A percentile compares a stretch with the other conserved stretches of the same genome.
These are phyloP conservation scores for Muschampia plurimacula DNA, from an alignment of 2,888 invertebrate species.

Conservation along the genomic window DNA sequence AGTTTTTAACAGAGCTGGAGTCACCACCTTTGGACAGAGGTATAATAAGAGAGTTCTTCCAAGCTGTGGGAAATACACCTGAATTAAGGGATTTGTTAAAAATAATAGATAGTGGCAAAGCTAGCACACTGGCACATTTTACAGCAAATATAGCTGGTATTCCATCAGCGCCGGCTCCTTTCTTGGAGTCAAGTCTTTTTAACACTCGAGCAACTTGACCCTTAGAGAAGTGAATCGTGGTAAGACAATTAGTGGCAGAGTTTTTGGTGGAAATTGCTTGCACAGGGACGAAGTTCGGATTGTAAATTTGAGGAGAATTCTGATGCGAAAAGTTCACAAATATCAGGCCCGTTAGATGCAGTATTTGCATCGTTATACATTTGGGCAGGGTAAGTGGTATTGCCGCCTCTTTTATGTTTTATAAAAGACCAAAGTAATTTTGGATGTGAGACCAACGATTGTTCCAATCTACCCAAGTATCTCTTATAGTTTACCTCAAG, in stretches of 20 bases:
- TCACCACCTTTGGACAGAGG: conserved; percentile 14
- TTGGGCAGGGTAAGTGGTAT: conserved; percentile 4
- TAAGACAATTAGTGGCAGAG: background rate
- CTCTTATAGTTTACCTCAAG: conserved; percentile 2
- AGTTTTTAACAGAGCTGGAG: conserved; percentile 7
- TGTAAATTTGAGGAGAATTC: conserved; percentile 7
- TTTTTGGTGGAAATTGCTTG: background rate
- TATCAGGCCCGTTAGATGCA: conserved; percentile 1
- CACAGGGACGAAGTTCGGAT: background rate
- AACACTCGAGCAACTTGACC: conserved; percentile 10
- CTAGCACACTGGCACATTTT: conserved; percentile 27
- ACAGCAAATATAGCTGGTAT: conserved; percentile 34
- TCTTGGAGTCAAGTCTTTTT: conserved; percentile 35
- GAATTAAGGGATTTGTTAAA: conserved; percentile 25
- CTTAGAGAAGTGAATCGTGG: background rate
- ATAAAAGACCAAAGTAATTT: conserved; percentile 23
- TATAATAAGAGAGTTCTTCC: conserved; percentile 6
- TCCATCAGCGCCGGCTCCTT: conserved; percentile 33
- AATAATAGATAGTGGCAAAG: conserved; percentile 23
- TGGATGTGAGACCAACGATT: conserved; percentile 9
- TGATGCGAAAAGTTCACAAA: conserved; percentile 20
- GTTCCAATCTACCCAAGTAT: conserved; percentile 9
- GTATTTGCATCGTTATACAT: background rate
- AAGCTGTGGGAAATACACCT: background rate
- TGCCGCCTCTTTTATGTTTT: conserved; percentile 8